Evolutionary conservation across 2,797 vertebrate species (phyloP).

Genomic region (Danio albolineatus): DNA sequence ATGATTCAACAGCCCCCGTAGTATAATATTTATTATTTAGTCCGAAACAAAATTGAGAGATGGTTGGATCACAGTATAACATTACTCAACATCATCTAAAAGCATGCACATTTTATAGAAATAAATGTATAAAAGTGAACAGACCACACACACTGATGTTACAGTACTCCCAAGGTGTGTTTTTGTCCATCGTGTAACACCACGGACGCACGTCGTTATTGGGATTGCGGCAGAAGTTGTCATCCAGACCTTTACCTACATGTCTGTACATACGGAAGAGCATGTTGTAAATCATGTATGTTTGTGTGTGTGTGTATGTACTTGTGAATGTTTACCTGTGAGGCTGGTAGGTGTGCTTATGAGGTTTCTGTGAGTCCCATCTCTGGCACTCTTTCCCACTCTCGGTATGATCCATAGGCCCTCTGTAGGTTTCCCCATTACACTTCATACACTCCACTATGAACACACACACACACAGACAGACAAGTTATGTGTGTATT

Average conservation of each 20-base stretch:
- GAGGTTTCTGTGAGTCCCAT: constrained; percentile 91
- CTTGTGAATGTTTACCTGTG: constrained; percentile 81
- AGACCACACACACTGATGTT: constrained; percentile 94
- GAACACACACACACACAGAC: constrained; percentile 58
- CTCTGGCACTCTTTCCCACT: constrained; percentile 94
- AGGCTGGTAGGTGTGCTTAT: constrained; percentile 87
- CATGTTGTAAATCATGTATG: constrained; percentile 67
- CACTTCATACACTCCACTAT: constrained; percentile 93
- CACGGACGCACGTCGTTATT: constrained; percentile 92
- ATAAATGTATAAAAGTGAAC: constrained; percentile 59
- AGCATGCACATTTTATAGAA: neutral
- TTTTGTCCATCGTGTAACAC: constrained; percentile 96
- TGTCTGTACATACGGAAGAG: constrained; percentile 78
- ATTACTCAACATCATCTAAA: constrained; percentile 4
- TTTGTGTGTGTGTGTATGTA: constrained; percentile 82
- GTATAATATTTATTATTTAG: neutral
- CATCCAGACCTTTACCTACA: constrained; percentile 91
- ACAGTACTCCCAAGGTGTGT: constrained; percentile 94
- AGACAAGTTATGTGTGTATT: neutral
- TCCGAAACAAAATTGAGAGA: neutral
- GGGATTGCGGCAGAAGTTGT: constrained; percentile 98
- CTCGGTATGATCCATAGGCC: constrained; percentile 92
- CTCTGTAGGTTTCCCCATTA: constrained; percentile 91
- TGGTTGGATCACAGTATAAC: neutral
- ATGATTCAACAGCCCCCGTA: no score